Evolutionary conservation across 2,888 invertebrate species (phyloP), one percentile per base, ranked within the genome.

Genomic region (Meandrusa payeni): DNA sequence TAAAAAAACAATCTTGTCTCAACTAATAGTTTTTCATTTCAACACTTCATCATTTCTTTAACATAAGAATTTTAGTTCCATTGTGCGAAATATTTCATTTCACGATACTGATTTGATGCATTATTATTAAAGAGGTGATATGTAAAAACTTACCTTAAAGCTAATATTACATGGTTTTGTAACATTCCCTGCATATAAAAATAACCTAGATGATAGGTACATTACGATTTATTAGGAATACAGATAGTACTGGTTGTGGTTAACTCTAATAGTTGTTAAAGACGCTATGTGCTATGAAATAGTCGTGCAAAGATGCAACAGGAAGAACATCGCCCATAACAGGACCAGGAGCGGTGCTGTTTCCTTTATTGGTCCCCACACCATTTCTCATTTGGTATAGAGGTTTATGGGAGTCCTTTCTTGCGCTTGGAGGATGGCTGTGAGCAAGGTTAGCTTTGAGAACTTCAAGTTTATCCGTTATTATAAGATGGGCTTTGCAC

Each of bases 401-500:
- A 1, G 43, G 54, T 7, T 44, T 48, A 5, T 41, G 34, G n/a
- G 48, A 12, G 2, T 55, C 57, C 37, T 69, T 76, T 44, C 63
- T 71, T 17, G 54, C 42, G 39, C 65, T 66, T 1, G 79, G 73
- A 0, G 71, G 76, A 50, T 85, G 83, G 19, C 75, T 79, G 51
- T 83, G 83, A 1, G 52, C 40, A 1, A 76, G 69, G 40, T 77
- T 75, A 0, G 81, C 80, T 56, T 76, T 79, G 17, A 85, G 59
- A 1, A 85, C 77, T 57, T 79, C 75, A 0, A 82, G 65, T 11
- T 74, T 69, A 9, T 85, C 82, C 0, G 78, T 82, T 52, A 85
- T 79, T 48, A 83, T 73, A 22, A 85, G 73, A 26, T 79, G 78
- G 1, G 83, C 83, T 51, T 73, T 74, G 57, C 83, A 85, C 36